Evolutionary conservation across 2,888 invertebrate species (phyloP), one percentile per base, ranked within the genome.

Genomic region (Neuroscelio doddi): DNA sequence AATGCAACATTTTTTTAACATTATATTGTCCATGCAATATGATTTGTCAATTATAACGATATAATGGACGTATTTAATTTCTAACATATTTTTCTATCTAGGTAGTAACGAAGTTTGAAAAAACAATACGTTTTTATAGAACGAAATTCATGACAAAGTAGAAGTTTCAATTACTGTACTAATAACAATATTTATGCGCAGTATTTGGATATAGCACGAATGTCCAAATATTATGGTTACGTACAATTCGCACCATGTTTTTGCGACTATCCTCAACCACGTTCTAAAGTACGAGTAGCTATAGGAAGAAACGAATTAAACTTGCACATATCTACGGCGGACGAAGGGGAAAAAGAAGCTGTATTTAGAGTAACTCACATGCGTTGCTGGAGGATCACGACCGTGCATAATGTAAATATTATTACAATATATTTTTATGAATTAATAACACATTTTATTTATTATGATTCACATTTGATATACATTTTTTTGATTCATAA

Each of bases 351-450:
- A n/a, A 90, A 90, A 70, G 97, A 97, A 84, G 92, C 93, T 42
- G 89, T 90, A 76, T 98, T 96, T 84, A 94, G 95, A 85, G 96
- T 98, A 30, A 98, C 97, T 0, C 88, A 98, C 73, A 98, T 98
- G 93, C 89, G 96, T 58, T 97, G 97, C 78, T 99, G 98, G 98
- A 89, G 98, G 73, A 96, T 98, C 42, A 96, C 96, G 14, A 94
- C 95, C 1, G 87, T 92, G 73, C 92, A 93, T 81, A 86, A 87
- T 73, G 92, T 93, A 84, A 88, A 88, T 82, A 17, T 5, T 47
- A 32, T 27, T 17, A 12, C 42, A 7, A 14, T 36, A 36, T 12
- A 36, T 36, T 36, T 36, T 5, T n/a, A n/a, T n/a, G n/a, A n/a
- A n/a, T n/a, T n/a, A n/a, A n/a, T n/a, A n/a, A n/a, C n/a, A n/a